phyloP scores from a whole-genome alignment of 1,140 invertebrate genomes.

The Ericerus pela region DNA sequence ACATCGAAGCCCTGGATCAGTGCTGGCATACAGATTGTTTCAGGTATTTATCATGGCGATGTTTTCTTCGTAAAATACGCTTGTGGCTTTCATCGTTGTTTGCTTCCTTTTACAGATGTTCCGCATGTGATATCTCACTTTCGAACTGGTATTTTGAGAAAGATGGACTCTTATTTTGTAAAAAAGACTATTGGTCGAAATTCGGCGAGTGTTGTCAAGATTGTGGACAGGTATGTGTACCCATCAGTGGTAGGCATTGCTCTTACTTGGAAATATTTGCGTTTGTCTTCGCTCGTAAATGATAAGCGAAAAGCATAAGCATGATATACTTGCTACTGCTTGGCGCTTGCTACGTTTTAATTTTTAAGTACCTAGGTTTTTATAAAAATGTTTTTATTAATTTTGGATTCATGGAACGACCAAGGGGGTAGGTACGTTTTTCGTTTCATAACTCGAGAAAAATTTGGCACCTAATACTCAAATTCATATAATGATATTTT shows the following conservation, averaged over 20 bases:
- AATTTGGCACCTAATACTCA: no score
- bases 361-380: no score
- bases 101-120: conserved; percentile 46
- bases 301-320: neutral
- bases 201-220: conserved; percentile 79
- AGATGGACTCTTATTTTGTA: conserved; percentile 74
- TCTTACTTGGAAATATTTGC: no score
- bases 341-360: no score
- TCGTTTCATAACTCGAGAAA: no score
- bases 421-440: no score
- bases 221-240: conserved; percentile 48
- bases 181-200: conserved; percentile 74
- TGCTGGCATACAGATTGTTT: conserved; percentile 82
- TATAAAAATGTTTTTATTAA: no score
- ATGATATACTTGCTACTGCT: no score
- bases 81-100: neutral
- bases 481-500: no score
- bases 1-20: conserved; percentile 59
- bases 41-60: conserved; percentile 36
- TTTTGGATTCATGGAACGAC: no score
- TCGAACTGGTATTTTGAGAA: conserved; percentile 89
- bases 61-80: neutral
- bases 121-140: conserved; percentile 65
- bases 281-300: no score
- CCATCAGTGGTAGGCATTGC: no score